Evolutionary conservation across 2,113 vertebrate species (phyloP), one percentile per base, ranked within the genome.

Genomic region (Cisticola juncidis): DNA sequence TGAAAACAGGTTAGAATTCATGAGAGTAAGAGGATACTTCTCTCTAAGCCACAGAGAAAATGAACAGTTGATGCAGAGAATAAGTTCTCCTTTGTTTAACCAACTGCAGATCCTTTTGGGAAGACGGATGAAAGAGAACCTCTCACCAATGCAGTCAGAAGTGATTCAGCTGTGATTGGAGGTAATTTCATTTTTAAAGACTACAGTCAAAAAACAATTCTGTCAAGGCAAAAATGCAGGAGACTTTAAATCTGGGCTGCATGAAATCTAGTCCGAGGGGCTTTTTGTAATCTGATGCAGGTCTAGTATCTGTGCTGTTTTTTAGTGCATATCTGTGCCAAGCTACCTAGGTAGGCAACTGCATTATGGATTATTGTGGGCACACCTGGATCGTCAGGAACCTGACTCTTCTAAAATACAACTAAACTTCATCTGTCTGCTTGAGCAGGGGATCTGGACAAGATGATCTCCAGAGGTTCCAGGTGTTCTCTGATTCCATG

Each of bases 91-190:
- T 92, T 60, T 96, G 47, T 95, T 95, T 95, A 84, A 86, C 73
- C 60, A 92, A 70, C 72, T 97, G 48, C 97, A 99, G 99, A 99
- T 98, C 97, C 98, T 81, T 99, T 98, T 77, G 98, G 98, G 72
- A 99, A 99, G 83, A 97, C 97, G 22, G 98, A 99, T 98, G 99
- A 98, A 62, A 98, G 98, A 77, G 98, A 98, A 64, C 98, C 98
- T 80, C 98, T 97, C 45, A 98, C 97, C 84, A 98, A 98, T 56
- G 97, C 98, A 51, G 97, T 98, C 89, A 98, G 98, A 96, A 99
- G 98, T 20, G 99, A 99, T 94, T 98, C 99, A 29, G 99, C 99
- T 42, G 86, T 98, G 86, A 98, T 98, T 93, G 98, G 98, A 98
- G 98, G 98, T 98, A 98, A 97, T 40, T 56, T 50, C 45, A 58